Base-by-base conservation (phyloP, 2,888 invertebrate species). In the Blomia tropicalis region DNA sequence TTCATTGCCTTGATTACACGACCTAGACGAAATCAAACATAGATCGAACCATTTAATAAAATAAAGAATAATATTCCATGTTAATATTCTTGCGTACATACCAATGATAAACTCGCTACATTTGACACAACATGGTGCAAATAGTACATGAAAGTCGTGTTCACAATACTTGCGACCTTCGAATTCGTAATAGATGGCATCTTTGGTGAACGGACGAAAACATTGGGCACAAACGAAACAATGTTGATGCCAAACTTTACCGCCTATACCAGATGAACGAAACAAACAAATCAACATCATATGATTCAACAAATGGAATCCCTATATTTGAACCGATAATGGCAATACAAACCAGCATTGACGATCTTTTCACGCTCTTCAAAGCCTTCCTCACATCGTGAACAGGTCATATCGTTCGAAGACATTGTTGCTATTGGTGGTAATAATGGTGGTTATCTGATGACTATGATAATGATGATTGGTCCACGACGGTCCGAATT, bases 1-100 rank as follows among this genome's bases (percentile, higher is more conserved):
- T 95, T 92, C 92, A 98, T 95, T 0, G 98, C 98, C 75, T 98
- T 98, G 73, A 99, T 98, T 53, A 99, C 98, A 63, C 98, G 83
- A 0, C 98, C 98, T 63, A 27, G 36, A 36, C 17, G 36, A 7
- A 36, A 36, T 36, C 36, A 36, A 7, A 7, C 7, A 36, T 4
- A n/a, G 11, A 60, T 5, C n/a, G 7, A 7, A 2, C 11, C 23
- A 56, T 43, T 58, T 43, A 54, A 47, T 47, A 23, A 47, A 47
- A 11, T 11, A n/a, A n/a, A n/a, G n/a, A n/a, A n/a, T 17, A 14
- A 19, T 51, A 19, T 14, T 32, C 32, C 29, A 25, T 4, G 27
- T n/a, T 30, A 56, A 22, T 14, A 22, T 31, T 56, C 19, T 11
- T 56, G 17, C 11, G 7, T 2, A 59, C 59, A 29, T 60, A 61